A percentile compares a stretch with the other conserved stretches of the same genome.
Evolutionary conservation across 2,113 vertebrate genomes (phyloP).

Genomic region (Natator depressus): DNA sequence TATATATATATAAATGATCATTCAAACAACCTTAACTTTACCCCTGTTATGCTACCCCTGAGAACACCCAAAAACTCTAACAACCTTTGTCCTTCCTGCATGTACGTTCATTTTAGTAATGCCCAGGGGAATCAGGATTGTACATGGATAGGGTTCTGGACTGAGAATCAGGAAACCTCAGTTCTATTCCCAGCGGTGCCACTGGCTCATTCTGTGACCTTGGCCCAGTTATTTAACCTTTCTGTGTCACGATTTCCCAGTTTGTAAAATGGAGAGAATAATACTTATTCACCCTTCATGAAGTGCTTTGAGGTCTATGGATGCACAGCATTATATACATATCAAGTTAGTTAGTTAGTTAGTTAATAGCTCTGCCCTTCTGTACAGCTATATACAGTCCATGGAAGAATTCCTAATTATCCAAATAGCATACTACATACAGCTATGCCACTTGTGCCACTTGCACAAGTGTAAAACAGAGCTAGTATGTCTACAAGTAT

Average conservation of each 20-base stretch:
- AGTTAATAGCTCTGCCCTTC: neutral
- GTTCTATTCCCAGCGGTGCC: neutral
- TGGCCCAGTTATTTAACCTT: neutral
- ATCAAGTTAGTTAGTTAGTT: rapidly evolving
- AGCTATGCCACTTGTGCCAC: neutral
- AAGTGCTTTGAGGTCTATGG: neutral
- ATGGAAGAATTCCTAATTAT: too few relatives aligned
- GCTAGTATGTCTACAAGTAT: neutral
- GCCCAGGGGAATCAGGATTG: neutral
- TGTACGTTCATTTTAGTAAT: neutral
- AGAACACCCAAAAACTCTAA: neutral
- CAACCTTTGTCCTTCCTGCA: neutral
- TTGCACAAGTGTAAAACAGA: neutral
- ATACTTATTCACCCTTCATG: neutral
- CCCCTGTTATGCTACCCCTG: neutral
- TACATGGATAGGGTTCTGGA: neutral
- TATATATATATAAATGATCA: neutral
- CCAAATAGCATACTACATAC: too few relatives aligned
- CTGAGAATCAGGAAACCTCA: too few relatives aligned
- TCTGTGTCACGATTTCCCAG: neutral
- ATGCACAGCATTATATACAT: rapidly evolving
- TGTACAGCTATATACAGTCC: neutral
- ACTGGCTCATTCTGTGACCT: neutral
- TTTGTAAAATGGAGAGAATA: neutral
- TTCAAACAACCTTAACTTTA: neutral